Base-by-base conservation (phyloP, 2,888 invertebrate species). In the Smittia aterrima region DNA sequence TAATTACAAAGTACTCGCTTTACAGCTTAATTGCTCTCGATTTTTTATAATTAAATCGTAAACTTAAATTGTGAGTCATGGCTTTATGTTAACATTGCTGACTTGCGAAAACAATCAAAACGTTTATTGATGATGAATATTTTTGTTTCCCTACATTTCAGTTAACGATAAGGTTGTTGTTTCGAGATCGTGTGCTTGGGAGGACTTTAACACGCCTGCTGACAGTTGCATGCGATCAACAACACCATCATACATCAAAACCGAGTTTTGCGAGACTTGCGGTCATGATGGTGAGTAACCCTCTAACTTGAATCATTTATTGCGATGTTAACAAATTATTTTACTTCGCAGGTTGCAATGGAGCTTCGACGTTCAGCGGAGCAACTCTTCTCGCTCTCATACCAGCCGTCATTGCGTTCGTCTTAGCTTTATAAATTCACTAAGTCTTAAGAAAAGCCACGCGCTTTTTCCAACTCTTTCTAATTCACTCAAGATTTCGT, bases 141-240 rank as follows among this genome's bases (percentile, higher is more conserved):
- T 58, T 74, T 76, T 62, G 53, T 64, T 70, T 75, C 47, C n/a
- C n/a, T 40, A 68, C 47, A 68, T 80, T 80, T 38, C 79, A 83
- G 83, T 83, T 75, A 82, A 83, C 77, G 82, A 82, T 76, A 83
- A 82, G 76, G 79, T 79, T 41, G 82, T 83, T 40, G 80, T 83
- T 76, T 80, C 82, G 4, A 81, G 83, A 62, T 82, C 83, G 68
- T 83, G 83, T 47, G 82, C 81, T 77, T 83, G 81, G 74, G 83
- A 83, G 78, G 82, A 83, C 75, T 75, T 80, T 47, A 81, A 80
- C 75, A 82, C 82, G 75, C 78, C 81, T 72, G 77, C 80, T 66
- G 82, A 83, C 75, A 81, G 80, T 74, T 83, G 83, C 76, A 78
- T 79, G 58, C 80, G 79, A 76, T 80, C 81, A 75, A 79, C 80